Evolutionary conservation across 2,888 invertebrate genomes (phyloP).

Genomic region (Icerya purchasi): DNA sequence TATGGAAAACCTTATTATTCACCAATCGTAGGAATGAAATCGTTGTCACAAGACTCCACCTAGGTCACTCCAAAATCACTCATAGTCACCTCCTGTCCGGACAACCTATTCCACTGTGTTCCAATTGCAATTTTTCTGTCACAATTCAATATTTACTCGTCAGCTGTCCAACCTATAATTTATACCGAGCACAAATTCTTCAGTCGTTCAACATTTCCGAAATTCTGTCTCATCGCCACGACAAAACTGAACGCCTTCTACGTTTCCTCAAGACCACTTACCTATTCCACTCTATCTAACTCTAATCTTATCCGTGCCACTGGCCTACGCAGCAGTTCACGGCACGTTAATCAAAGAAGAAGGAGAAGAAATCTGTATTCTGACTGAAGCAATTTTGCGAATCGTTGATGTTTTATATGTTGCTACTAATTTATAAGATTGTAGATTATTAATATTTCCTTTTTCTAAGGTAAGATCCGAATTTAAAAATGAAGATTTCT

Average conservation of each 20-base stretch:
- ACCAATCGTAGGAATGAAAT: background rate
- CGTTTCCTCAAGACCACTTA: background rate
- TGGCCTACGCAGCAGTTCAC: background rate
- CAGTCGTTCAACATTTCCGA: background rate
- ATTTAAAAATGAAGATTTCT: too few relatives aligned
- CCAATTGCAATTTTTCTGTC: background rate
- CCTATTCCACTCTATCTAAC: background rate
- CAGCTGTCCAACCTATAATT: background rate
- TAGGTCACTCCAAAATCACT: background rate
- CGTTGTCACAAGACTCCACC: background rate
- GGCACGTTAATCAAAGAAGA: background rate
- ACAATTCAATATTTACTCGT: background rate
- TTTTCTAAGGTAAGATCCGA: too few relatives aligned
- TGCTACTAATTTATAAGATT: too few relatives aligned
- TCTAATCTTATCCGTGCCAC: background rate
- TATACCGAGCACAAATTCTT: background rate
- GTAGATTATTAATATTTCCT: too few relatives aligned
- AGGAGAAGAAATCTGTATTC: background rate
- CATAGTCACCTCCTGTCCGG: background rate
- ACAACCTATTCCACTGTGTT: background rate
- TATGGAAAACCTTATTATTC: background rate
- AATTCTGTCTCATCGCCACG: background rate
- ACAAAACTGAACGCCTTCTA: background rate
- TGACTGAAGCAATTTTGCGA: too few relatives aligned
- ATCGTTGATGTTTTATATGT: too few relatives aligned